Conservation (phyloP, 2,113 vertebrate genomes). For the Morone saxatilis region DNA sequence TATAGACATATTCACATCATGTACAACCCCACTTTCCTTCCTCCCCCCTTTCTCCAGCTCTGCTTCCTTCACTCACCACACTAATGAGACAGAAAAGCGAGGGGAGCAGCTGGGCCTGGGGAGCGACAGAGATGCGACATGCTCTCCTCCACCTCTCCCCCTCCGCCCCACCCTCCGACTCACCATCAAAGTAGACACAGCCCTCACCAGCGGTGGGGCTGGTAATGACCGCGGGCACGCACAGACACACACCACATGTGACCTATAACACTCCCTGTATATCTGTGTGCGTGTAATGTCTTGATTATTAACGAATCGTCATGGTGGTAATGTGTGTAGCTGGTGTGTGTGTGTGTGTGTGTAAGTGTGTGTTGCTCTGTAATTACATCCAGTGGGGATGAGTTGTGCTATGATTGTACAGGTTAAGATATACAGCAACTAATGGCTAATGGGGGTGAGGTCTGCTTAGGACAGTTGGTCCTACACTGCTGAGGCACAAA, state of each 20-base stretch:
- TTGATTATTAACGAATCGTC: slow-evolving; percentile 63
- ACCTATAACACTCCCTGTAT: slow-evolving; percentile 57
- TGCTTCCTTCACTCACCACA: slow-evolving; percentile 66
- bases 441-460: slow-evolving; percentile 24
- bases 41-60: slow-evolving; percentile 8
- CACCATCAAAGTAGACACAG: slow-evolving; percentile 73
- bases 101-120: slow-evolving; percentile 77
- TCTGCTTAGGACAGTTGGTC: slow-evolving; percentile 33
- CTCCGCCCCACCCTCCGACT: slow-evolving; percentile 2
- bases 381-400: slow-evolving; percentile 37
- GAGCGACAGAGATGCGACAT: slow-evolving; percentile 68
- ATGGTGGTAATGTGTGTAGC: slow-evolving; percentile 19
- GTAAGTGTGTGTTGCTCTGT: slow-evolving; percentile 23
- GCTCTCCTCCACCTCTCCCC: slow-evolving; percentile 22
- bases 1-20: slow-evolving; percentile 62
- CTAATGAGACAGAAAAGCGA: slow-evolving; percentile 79
- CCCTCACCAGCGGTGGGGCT: slow-evolving; percentile 57
- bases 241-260: slow-evolving; percentile 38
- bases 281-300: slow-evolving; percentile 50
- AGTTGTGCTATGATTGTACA: slow-evolving; percentile 28
- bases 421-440: slow-evolving; percentile 19
- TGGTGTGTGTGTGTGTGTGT: slow-evolving; percentile 28
- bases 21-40: slow-evolving; percentile 7
- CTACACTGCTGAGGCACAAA: neutral
- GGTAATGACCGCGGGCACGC: slow-evolving; percentile 68